A percentile compares a stretch with the other conserved stretches of the same genome.
Conservation (phyloP, 2,888 invertebrate species). For the Tenodera sinensis region DNA sequence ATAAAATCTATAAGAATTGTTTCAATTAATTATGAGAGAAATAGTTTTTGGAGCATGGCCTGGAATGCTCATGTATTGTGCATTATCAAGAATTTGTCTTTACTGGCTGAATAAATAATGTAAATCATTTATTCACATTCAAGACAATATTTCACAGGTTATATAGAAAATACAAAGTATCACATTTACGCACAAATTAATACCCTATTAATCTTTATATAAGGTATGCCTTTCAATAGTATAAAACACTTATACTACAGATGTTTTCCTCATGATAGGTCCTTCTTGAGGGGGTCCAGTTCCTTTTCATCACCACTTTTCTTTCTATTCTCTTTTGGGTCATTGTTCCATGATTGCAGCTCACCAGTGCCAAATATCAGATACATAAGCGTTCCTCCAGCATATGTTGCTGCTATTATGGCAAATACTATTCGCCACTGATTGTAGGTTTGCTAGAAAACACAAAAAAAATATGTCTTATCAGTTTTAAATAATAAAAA, state of each 20-base stretch:
- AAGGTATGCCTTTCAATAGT: background rate
- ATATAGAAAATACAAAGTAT: background rate
- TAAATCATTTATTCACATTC: too few species aligned
- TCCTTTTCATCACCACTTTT: constrained; percentile 26
- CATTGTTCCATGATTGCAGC: constrained; percentile 53
- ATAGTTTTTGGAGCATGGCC: too few species aligned
- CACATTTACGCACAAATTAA: background rate
- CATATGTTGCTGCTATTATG: constrained; percentile 70
- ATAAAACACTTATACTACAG: background rate
- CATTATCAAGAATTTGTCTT: too few species aligned
- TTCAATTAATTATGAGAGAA: too few species aligned
- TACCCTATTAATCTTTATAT: background rate
- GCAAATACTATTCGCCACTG: constrained; percentile 82
- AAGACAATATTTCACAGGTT: background rate
- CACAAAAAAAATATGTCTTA: background rate
- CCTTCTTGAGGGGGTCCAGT: constrained; percentile 23
- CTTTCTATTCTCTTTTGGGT: constrained; percentile 23
- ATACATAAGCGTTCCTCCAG: constrained; percentile 61
- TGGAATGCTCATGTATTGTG: too few species aligned
- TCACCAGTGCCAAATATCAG: constrained; percentile 64
- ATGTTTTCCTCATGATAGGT: background rate
- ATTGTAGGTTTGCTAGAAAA: constrained; percentile 61
- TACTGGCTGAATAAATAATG: too few species aligned
- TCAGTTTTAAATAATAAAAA: background rate
- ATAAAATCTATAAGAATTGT: too few species aligned